These are phyloP conservation scores for Xerus rutilus DNA, from an alignment of 2,797 vertebrate genomes.

Conservation along the genomic window DNA sequence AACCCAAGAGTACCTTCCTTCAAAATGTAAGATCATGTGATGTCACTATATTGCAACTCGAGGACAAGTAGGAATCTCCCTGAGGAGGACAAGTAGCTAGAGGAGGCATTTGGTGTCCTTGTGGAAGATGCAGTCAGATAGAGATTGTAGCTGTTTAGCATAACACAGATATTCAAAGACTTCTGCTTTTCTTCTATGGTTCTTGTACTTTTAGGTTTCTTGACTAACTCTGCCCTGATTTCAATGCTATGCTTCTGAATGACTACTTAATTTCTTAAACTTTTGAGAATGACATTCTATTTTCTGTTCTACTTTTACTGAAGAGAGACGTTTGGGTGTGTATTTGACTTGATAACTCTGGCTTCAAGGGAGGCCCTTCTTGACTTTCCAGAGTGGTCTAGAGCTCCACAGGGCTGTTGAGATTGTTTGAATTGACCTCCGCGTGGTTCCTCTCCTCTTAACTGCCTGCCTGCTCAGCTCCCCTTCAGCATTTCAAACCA, in stretches of 20 bases:
- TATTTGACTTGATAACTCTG: not conserved
- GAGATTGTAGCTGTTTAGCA: not conserved
- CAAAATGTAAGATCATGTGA: not conserved
- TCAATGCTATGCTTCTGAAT: not conserved
- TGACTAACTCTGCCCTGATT: not conserved
- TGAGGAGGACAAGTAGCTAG: not conserved
- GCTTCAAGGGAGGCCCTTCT: not conserved
- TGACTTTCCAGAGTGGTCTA: not conserved
- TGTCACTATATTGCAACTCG: not conserved
- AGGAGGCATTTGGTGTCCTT: not conserved
- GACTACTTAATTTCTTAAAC: not conserved
- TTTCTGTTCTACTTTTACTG: not conserved
- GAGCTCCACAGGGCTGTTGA: not conserved
- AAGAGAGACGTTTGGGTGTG: not conserved
- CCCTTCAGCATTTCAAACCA: not conserved
- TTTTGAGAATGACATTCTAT: not conserved
- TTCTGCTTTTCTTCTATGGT: not conserved
- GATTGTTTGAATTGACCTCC: not conserved
- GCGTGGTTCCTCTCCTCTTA: not conserved
- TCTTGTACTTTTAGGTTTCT: not conserved
- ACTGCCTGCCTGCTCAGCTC: not conserved
- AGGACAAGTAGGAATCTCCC: not conserved
- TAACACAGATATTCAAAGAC: not conserved
- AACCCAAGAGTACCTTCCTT: not conserved
- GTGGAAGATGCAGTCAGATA: fast-evolving